Base-by-base conservation (phyloP, 1,140 invertebrate genomes). In the Zaprionus capensis region DNA sequence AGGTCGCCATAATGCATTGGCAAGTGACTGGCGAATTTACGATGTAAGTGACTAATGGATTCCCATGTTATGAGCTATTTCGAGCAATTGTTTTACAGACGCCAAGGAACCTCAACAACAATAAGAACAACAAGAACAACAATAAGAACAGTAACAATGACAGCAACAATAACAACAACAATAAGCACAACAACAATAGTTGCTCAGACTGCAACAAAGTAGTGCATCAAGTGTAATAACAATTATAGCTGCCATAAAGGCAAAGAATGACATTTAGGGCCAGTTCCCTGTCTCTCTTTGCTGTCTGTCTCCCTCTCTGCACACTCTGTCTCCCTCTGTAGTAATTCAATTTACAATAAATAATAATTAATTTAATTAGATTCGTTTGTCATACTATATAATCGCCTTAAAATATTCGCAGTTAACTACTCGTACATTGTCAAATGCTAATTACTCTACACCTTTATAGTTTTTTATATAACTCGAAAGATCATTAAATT, bases 1-100 rank as follows among this genome's bases (percentile, higher is more conserved):
- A 76, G 73, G 73, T 76, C 69, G 69, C 55, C 73, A 71, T 71
- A 71, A 71, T 76, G 73, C 73, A 76, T 76, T 76, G 73, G 61
- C 73, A 76, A 76, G 56, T 76, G 73, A 76, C 73, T 76, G 61
- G 73, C 73, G 38, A 71, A 76, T 71, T 64, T 71, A 71, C 56
- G 61, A 76, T 76, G 67, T 71, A 71, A 58, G 53, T 76, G 73
- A 76, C 68, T 76, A 76, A 76, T 76, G 73, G 62, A 51, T 71
- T 62, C 59, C 51, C 71, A 41, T 55, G 20, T 62, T 70, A 57
- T 69, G 41, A 72, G 53, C 71, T 44, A n/a, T 62, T 70, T 49
- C 59, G 41, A 67, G 53, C 71, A 67, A 63, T 71, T 65, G 26
- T 71, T 57, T 57, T 41, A 44, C 26, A 56, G 51, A 56, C 53